Base-by-base conservation (phyloP, 1,140 invertebrate genomes). In the Drosophila grimshawi region DNA sequence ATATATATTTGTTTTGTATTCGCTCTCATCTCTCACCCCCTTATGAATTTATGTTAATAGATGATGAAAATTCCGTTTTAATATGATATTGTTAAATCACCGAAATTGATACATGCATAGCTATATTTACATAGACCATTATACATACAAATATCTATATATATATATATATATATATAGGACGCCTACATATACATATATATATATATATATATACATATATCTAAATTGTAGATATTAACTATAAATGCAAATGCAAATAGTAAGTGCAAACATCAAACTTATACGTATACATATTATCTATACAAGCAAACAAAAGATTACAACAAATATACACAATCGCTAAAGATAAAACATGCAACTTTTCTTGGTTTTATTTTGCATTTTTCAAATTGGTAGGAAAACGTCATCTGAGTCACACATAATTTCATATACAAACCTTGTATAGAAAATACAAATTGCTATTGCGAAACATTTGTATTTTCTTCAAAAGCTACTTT, bases 171-270 rank as follows among this genome's bases (percentile, higher is more conserved):
- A 43, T 60, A 57, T n/a, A 32, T 67, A 33, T 29, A 27, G 19
- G 19, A 19, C 19, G 19, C 19, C 0, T 51, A 49, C 19, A 32
- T 43, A 60, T 46, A 37, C 8, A 55, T 55, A 46, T 49, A 45
- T 29, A 41, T n/a, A 32, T 67, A 51, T 49, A 51, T 39, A 61
- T 61, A 55, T 29, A 51, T 39, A 61, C 55, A 55, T 29, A 48
- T 56, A 68, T 43, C 68, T 74, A 46, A 10, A 62, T 63, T 66
- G 82, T 86, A 86, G 82, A 86, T 86, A 86, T 76, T 86, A 78
- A 81, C 39, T 39, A 19, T 67, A 53, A 69, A 62, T 53, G 80
- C 80, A 76, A 81, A 75, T 76, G 57, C 74, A 78, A 70, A 78
- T 59, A 81, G 52, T 65, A 76, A 75, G 78, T 59, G 56, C 46